Evolutionary conservation across 2,113 vertebrate genomes (phyloP), one percentile per base, ranked within the genome.

Genomic region (Sebastes schlegelii): DNA sequence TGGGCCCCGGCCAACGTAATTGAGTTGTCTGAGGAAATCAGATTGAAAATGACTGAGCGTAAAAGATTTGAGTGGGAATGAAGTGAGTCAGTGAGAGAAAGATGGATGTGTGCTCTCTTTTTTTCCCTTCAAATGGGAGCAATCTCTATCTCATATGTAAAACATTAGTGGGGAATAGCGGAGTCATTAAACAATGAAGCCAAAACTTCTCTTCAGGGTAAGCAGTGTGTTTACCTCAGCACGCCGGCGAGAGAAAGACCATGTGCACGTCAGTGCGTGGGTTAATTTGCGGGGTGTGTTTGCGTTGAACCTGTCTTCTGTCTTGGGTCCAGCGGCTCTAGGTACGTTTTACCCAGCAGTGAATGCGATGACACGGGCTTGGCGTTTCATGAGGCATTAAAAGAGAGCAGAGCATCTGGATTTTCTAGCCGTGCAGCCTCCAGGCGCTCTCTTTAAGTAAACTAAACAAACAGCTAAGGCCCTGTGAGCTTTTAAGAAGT

Each of bases 121-220:
- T 46, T 57, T 48, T 45, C 48, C 61, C 74, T 21, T 88, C 58
- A 60, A 90, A 90, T 79, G 82, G 73, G 75, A 89, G 74, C 84
- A 83, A 90, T 86, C 86, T 88, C 83, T 83, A 70, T 87, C 84
- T 90, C 93, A 92, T 81, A 89, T 94, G 93, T 89, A 69, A 92
- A 89, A 87, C 86, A 94, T 94, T 92, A 93, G 90, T 14, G 40
- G 48, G 73, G 74, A 91, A 90, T 83, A 91, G 88, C 82, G 73
- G 54, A 84, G 74, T 87, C 84, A 87, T 94, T 92, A 92, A 90
- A 89, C 92, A 86, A 89, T 87, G 84, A 91, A 90, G 79, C 70
- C 51, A 65, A 34, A 84, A 88, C 52, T 88, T 91, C 69, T 82
- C 85, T 88, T 85, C 64, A 0, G 74, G 86, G 80, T 82, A 89